Conservation (phyloP, 2,113 vertebrate species). For the Cygnus atratus region DNA sequence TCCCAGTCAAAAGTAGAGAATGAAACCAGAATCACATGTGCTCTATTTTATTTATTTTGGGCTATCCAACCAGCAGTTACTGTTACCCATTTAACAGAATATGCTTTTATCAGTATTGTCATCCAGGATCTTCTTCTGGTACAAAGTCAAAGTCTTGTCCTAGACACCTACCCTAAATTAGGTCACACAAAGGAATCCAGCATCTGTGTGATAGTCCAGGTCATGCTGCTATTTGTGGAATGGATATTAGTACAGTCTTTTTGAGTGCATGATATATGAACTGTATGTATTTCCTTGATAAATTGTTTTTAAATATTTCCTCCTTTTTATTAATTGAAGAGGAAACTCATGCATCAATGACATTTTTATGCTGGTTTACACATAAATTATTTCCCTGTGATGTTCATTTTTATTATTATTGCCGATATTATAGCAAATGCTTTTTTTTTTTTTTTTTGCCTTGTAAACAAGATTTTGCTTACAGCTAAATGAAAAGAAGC, state of each 20-base stretch:
- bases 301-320: conserved; percentile 98
- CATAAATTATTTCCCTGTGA: conserved; percentile 92
- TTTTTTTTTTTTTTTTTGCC: conserved; percentile 71
- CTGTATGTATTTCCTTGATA: conserved; percentile 90
- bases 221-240: conserved; percentile 82
- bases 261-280: conserved; percentile 94
- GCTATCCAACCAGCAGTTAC: background rate
- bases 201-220: conserved; percentile 65
- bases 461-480: conserved; percentile 85
- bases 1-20: background rate
- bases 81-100: background rate
- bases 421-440: conserved; percentile 80
- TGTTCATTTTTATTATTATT: conserved; percentile 86
- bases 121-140: background rate
- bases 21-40: background rate
- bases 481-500: conserved; percentile 84
- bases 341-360: conserved; percentile 98
- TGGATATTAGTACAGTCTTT: conserved; percentile 87
- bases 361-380: conserved; percentile 88
- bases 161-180: conserved; percentile 33
- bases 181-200: conserved; percentile 65
- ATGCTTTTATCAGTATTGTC: background rate
- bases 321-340: conserved; percentile 98
- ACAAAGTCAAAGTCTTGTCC: conserved; percentile 23
- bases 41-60: background rate